Evolutionary conservation across 2,888 invertebrate genomes (phyloP), one percentile per base, ranked within the genome.

Genomic region (Harpagoxenus sublaevis): DNA sequence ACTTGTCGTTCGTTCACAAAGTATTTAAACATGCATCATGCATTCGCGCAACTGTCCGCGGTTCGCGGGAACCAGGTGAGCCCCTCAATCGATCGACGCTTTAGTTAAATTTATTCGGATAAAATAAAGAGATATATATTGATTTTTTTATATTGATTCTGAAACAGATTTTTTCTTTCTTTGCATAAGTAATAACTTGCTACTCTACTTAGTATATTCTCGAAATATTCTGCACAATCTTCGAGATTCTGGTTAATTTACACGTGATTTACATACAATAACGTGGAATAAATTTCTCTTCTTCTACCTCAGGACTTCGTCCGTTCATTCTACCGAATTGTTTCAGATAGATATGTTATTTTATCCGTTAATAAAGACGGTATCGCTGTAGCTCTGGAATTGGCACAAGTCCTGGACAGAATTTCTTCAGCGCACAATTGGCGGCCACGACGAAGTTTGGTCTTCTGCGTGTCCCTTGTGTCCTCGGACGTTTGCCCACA

Each of bases 321-420:
- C 39, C 68, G 2, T 42, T 78, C 3, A 78, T 31, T 15, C 5
- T 65, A 1, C 48, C 63, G n/a, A 70, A 48, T 71, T 57, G 35
- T 79, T 79, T 86, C 84, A 95, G 95, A 95, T 74, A 94, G 94
- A 88, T 94, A 92, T 74, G 86, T 95, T 45, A 88, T 94, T 51
- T 60, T 95, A 57, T 94, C 94, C 3, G 92, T 90, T 3, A 92
- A 88, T 65, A 92, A 91, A 2, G 92, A 94, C 48, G 93, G 93
- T 48, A 90, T 93, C 31, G 83, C 86, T 9, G 63, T 94, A 18
- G 90, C 91, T 6, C 84, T 94, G 12, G 88, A 93, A 84, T 84
- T 95, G 55, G 91, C 92, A 1, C 92, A 88, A 83, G 86, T 89
- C 60, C 84, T 95, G 4, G 91, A 92, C 57, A 81, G 86, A 66